Base-by-base conservation (phyloP, 2,113 vertebrate species). In the Varanus salvator region DNA sequence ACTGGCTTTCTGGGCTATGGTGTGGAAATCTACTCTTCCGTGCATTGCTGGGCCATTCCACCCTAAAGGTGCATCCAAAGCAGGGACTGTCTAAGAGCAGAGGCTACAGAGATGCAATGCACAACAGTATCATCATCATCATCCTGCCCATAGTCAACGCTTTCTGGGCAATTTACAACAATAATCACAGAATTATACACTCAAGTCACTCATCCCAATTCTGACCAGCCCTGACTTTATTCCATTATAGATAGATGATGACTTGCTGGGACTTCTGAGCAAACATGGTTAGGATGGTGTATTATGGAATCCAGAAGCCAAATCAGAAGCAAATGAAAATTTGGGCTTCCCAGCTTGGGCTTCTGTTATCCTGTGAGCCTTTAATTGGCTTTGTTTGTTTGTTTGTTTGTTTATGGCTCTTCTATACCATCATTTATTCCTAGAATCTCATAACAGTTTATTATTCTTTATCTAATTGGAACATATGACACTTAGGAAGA, bases 301-400 rank as follows among this genome's bases (percentile, higher is more conserved):
- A 52, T 25, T 78, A 23, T 50, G 7, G 44, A 78, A 25, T 52
- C 25, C 14, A 78, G 23, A 48, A 78, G 25, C 11, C 9, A 27
- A 4, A 78, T 78, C 31, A 38, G 72, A 78, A 27, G 66, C 23
- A 50, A 78, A 48, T 23, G 50, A 78, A 78, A 50, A 78, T 7
- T 3, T 7, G 44, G 38, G 38, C 48, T 48, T 21, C 38, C 5
- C 75, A 29, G 77, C 25, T 48, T 44, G 57, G 71, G 66, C 21
- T 84, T 91, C 54, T 88, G 3, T 76, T 52, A 85, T 72, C 91
- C 54, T 89, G 81, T 84, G 17, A 92, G 34, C 23, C 6, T 92
- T 92, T 91, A 80, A 44, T 44, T 44, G 38, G 38, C 38, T 44
- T 44, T 44, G 38, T 44, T 44, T 44, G 38, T 44, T 44, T 44